Base-by-base conservation (phyloP, 1,140 invertebrate genomes). In the Drosophila hydei region DNA sequence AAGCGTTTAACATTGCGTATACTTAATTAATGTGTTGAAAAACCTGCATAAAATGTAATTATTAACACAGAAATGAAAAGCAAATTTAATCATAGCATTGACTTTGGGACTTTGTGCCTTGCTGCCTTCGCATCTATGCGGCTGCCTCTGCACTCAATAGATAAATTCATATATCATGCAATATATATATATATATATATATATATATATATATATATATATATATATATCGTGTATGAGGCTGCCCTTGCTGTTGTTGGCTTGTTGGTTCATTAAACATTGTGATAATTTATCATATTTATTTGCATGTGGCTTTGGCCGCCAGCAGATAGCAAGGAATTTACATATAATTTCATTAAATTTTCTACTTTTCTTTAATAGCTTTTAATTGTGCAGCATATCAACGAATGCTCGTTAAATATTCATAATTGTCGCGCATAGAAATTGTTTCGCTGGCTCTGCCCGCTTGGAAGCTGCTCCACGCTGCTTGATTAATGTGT, bases 261-360 rank as follows among this genome's bases (percentile, higher is more conserved):
- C 81, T 85, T 85, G 81, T 87, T 85, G 81, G 65, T 81, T 88
- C 83, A 88, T 88, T 88, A 88, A 88, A 88, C 88, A 88, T 88
- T 83, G 78, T 77, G 83, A 88, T 88, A 88, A 88, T 88, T 88
- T 88, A 72, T 65, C 75, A 88, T 83, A 88, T 88, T 88, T 88
- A 83, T 88, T 88, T 87, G 75, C 77, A 87, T 88, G 77, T 81
- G 83, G 75, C 78, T 83, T 88, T 58, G n/a, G 3, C 51, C 75
- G 75, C 42, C 81, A 78, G 72, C 83, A 88, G 63, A 23, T 12
- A 11, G 9, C 30, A 33, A 75, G 56, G 63, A 79, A 76, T 77
- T 71, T 58, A 71, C 62, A 85, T 77, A 71, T 72, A 51, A 72
- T 75, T 79, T 75, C 72, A 75, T 79, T 72, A 72, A 38, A 21